Percentiles rank a stretch among this genome's conserved stretches.
These are phyloP conservation scores for Thalassoma bifasciatum DNA, from an alignment of 2,113 vertebrate species.

Conservation along the genomic window DNA sequence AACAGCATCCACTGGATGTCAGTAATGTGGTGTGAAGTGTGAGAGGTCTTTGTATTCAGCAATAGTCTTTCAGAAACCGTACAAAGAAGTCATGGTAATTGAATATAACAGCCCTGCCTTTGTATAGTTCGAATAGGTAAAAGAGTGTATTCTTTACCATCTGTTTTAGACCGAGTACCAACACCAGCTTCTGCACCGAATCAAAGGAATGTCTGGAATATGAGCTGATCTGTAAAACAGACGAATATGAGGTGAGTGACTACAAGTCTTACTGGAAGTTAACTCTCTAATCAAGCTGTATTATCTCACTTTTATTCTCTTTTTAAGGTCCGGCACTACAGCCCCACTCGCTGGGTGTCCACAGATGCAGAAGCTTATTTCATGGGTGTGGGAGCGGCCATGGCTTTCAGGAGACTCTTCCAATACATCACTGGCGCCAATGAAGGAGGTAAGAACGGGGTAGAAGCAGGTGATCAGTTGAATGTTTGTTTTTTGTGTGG, in stretches of 20 bases:
- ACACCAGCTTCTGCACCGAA: constrained; percentile 80
- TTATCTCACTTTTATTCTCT: background rate
- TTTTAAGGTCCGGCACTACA: constrained; percentile 82
- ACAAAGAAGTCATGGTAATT: background rate
- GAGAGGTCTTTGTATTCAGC: background rate
- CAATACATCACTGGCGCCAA: constrained; percentile 84
- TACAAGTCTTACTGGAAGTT: background rate
- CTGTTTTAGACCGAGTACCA: constrained; percentile 71
- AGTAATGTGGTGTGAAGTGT: no score
- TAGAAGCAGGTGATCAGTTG: background rate
- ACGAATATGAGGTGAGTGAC: constrained; percentile 80
- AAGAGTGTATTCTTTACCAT: background rate
- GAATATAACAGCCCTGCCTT: background rate
- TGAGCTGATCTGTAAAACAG: constrained; percentile 80
- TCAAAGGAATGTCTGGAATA: constrained; percentile 83
- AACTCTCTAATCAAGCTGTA: background rate
- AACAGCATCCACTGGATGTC: no score
- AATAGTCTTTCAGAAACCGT: background rate
- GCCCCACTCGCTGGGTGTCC: constrained; percentile 82
- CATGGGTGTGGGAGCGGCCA: constrained; percentile 83
- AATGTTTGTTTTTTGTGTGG: background rate
- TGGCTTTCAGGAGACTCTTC: constrained; percentile 86
- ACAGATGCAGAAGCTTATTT: constrained; percentile 83
- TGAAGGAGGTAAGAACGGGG: constrained; percentile 65
- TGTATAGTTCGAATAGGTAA: no score